Evolutionary conservation across 2,113 vertebrate species (phyloP).

Genomic region (Emydura subglobosa): DNA sequence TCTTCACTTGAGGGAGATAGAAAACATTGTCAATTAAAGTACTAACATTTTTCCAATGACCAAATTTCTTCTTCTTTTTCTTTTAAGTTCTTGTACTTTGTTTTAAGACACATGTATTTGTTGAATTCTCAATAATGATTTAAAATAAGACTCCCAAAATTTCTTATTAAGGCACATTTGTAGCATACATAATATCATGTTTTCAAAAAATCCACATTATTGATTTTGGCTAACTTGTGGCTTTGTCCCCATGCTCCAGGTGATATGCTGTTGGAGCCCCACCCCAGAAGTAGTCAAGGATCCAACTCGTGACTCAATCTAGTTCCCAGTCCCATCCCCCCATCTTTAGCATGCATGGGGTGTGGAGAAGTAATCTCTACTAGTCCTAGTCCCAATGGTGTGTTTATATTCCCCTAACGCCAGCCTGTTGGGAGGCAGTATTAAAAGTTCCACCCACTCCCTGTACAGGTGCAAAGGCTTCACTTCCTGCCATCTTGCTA

Average conservation of each 20-base stretch:
- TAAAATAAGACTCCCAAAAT: neutral
- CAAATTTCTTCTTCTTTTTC: neutral
- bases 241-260: neutral
- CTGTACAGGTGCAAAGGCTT: neutral
- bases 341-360: too few relatives aligned
- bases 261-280: neutral
- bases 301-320: accelerated
- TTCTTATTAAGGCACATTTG: neutral
- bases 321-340: neutral
- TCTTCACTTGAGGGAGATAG: neutral
- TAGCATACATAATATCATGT: neutral
- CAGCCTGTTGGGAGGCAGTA: neutral
- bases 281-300: neutral
- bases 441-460: neutral
- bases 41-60: neutral
- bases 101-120: neutral
- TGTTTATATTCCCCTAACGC: neutral
- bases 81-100: neutral
- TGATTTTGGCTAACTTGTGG: neutral
- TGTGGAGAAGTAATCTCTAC: neutral
- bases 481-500: neutral
- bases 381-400: neutral
- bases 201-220: neutral
- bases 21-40: neutral
- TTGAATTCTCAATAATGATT: neutral